Percentiles rank a stretch among this genome's conserved stretches.
These are phyloP conservation scores for Cylindroiulus punctatus DNA, from an alignment of 2,888 invertebrate species.

Conservation along the genomic window DNA sequence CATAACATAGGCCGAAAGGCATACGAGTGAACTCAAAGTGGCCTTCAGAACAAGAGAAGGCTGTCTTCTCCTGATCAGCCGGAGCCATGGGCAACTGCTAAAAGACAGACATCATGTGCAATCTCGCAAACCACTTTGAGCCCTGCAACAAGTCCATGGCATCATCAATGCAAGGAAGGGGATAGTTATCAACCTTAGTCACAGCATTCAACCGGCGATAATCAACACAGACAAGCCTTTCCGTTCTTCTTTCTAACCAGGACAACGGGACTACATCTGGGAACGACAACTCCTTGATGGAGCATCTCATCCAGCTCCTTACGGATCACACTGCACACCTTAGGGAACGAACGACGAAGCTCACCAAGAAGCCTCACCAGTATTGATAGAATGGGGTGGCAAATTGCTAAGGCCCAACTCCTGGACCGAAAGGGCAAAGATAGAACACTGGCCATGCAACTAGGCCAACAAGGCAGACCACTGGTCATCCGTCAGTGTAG, in stretches of 20 bases:
- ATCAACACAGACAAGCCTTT: not conserved
- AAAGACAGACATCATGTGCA: not conserved
- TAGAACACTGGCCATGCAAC: too few relatives aligned
- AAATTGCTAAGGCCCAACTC: too few relatives aligned
- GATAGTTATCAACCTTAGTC: not conserved
- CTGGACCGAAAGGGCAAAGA: too few relatives aligned
- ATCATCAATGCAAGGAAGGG: not conserved
- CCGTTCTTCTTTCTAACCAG: not conserved
- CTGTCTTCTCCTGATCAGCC: not conserved
- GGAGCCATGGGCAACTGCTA: not conserved
- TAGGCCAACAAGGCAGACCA: too few relatives aligned
- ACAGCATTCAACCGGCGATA: not conserved
- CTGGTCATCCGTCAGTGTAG: too few relatives aligned
- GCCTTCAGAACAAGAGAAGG: not conserved
- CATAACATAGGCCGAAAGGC: slow-evolving; percentile 13
- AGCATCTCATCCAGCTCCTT: not conserved
- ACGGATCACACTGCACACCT: not conserved
- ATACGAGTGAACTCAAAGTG: not conserved
- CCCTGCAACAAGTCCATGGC: not conserved
- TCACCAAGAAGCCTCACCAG: too few relatives aligned
- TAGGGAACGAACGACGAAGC: too few relatives aligned
- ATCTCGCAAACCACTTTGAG: not conserved
- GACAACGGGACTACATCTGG: not conserved
- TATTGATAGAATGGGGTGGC: too few relatives aligned
- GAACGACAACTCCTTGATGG: not conserved